Conservation (phyloP, 2,797 vertebrate species). For the Hypotaenidia okinawae region DNA sequence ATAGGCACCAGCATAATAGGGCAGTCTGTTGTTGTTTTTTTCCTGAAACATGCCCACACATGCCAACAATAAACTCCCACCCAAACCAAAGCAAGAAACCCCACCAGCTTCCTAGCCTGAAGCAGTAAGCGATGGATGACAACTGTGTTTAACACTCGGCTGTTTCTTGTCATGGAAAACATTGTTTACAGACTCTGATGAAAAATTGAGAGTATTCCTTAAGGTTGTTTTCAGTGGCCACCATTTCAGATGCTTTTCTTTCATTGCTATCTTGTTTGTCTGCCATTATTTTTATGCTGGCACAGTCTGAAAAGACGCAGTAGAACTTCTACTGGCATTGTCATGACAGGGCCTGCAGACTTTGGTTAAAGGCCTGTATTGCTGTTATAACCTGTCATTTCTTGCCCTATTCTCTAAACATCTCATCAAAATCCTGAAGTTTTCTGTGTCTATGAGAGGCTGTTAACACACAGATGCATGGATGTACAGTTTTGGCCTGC, state of each 20-base stretch:
- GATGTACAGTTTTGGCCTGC: background rate
- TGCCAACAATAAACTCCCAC: background rate
- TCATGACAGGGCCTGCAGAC: background rate
- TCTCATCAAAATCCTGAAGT: background rate
- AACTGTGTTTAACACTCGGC: background rate
- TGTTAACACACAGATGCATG: background rate
- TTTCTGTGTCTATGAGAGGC: background rate
- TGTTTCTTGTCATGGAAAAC: background rate
- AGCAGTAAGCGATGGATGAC: background rate
- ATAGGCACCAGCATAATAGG: background rate
- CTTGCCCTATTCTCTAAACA: background rate
- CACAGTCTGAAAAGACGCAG: background rate
- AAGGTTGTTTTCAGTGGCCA: background rate
- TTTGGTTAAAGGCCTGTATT: background rate
- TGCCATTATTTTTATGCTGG: background rate
- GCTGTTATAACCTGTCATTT: background rate
- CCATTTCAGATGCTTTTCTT: background rate
- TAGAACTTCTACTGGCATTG: background rate
- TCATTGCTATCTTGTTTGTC: background rate
- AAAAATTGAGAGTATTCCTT: background rate
- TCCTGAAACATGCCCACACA: background rate
- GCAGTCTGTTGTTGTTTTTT: too few relatives aligned
- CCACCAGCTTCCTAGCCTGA: background rate
- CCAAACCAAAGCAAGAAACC: background rate
- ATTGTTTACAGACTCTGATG: background rate